phyloP scores from a whole-genome alignment of 2,888 invertebrate species.

The Priocnemis perturbator region DNA sequence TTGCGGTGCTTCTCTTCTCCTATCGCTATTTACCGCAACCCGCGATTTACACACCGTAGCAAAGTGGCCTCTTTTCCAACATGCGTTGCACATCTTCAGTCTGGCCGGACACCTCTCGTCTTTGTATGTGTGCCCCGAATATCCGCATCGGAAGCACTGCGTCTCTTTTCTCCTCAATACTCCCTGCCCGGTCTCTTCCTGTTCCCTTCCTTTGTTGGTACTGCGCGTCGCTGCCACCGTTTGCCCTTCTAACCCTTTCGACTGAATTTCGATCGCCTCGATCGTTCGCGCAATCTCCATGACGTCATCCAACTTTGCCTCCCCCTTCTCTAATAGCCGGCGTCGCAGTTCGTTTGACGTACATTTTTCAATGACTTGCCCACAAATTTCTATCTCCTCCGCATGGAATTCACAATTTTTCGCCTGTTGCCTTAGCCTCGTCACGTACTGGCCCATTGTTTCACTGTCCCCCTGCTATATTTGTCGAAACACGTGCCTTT shows the following conservation, averaged over 20 bases:
- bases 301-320: too few relatives aligned
- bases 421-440: conserved; percentile 31
- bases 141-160: conserved; percentile 39
- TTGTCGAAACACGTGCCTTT: conserved; percentile 37
- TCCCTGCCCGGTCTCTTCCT: too few relatives aligned
- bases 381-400: conserved; percentile 33
- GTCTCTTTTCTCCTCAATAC: too few relatives aligned
- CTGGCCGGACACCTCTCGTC: conserved; percentile 51
- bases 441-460: conserved; percentile 23
- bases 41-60: conserved; percentile 40
- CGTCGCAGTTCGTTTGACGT: too few relatives aligned
- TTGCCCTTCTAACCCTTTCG: too few relatives aligned
- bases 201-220: too few relatives aligned
- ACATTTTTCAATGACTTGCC: conserved; percentile 42
- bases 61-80: conserved; percentile 44
- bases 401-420: conserved; percentile 32
- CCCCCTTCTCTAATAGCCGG: conserved; percentile 13
- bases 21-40: too few relatives aligned
- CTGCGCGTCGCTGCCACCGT: too few relatives aligned
- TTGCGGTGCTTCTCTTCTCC: neutral
- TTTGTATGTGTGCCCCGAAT: conserved; percentile 31
- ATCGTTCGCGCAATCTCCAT: too few relatives aligned
- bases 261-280: too few relatives aligned
- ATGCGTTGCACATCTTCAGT: neutral
- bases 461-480: conserved; percentile 25